phyloP scores from a whole-genome alignment of 2,888 invertebrate species.

The Latrodectus elegans region DNA sequence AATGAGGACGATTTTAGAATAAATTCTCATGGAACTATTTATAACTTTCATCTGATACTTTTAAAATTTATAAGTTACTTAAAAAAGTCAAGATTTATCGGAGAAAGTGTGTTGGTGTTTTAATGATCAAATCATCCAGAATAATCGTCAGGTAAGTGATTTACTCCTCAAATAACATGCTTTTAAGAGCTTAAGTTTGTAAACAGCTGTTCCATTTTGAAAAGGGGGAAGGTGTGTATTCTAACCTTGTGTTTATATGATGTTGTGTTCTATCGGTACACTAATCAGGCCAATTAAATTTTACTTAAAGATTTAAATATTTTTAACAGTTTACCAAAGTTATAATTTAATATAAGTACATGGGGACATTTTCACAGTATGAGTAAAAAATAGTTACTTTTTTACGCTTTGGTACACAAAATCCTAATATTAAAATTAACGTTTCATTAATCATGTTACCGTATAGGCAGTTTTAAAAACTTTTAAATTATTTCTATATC shows the following conservation, averaged over 20 bases:
- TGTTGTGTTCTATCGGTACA: too few relatives aligned
- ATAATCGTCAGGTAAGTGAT: conserved; percentile 38
- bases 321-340: background rate
- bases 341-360: too few relatives aligned
- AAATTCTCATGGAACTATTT: conserved; percentile 43
- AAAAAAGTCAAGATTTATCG: conserved; percentile 31
- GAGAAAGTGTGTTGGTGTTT: background rate
- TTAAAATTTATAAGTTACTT: conserved; percentile 12
- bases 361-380: too few relatives aligned
- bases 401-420: too few relatives aligned
- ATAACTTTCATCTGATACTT: conserved; percentile 31
- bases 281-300: background rate
- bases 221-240: conserved; percentile 26
- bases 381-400: too few relatives aligned
- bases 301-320: background rate
- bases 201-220: conserved; percentile 52
- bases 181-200: conserved; percentile 29
- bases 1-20: conserved; percentile 19
- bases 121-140: conserved; percentile 25
- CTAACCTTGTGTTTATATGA: background rate
- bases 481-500: too few relatives aligned
- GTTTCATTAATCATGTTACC: too few relatives aligned
- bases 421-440: too few relatives aligned
- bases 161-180: conserved; percentile 4
- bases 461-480: too few relatives aligned